Conservation (phyloP, 2,113 vertebrate genomes). For the Labeo catla region DNA sequence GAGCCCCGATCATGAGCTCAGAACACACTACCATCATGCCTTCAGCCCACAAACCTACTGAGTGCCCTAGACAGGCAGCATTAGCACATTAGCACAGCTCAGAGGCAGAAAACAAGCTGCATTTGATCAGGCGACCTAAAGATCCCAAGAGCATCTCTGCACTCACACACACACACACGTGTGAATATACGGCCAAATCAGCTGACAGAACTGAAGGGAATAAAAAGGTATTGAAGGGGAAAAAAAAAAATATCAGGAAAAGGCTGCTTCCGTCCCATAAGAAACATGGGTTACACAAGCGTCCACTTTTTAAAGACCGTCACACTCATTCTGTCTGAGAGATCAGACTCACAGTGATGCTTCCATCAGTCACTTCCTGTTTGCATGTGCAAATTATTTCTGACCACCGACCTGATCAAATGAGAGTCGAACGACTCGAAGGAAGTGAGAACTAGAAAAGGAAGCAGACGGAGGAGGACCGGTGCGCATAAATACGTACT, state of each 20-base stretch:
- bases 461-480: background rate
- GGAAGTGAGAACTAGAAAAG: background rate
- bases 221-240: too few species aligned
- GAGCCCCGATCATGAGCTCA: background rate
- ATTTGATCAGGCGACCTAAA: background rate
- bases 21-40: background rate
- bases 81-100: background rate
- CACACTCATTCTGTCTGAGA: too few species aligned
- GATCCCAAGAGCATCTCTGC: background rate
- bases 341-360: background rate
- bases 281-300: background rate
- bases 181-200: background rate
- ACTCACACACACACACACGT: background rate
- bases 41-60: background rate
- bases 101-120: background rate
- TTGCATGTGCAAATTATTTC: background rate
- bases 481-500: constrained; percentile 74
- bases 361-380: background rate
- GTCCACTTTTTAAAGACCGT: background rate
- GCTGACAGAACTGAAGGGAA: background rate
- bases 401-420: background rate
- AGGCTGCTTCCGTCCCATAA: background rate
- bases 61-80: background rate
- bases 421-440: background rate
- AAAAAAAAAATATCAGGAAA: background rate